Percentiles rank a stretch among this genome's conserved stretches.
phyloP scores from a whole-genome alignment of 2,888 invertebrate genomes.

The Amiota mariae region DNA sequence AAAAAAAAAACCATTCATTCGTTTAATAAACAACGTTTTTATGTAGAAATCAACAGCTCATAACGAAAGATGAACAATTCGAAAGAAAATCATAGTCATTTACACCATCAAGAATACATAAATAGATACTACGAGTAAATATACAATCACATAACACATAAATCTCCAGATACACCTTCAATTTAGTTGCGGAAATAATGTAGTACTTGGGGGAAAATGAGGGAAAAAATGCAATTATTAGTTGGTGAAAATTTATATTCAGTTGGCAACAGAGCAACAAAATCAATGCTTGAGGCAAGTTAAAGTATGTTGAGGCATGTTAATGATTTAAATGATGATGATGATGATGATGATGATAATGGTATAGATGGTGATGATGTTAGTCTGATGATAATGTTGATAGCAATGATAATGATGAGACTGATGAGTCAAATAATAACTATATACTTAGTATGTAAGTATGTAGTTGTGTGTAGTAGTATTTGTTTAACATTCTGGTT shows the following conservation, averaged over 20 bases:
- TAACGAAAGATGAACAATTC: background rate
- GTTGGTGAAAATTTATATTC: constrained; percentile 28
- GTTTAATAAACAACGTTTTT: constrained; percentile 6
- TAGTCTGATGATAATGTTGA: background rate
- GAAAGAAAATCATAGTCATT: background rate
- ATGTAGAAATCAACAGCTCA: constrained; percentile 17
- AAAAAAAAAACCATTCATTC: constrained; percentile 5
- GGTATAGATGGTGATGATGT: background rate
- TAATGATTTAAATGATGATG: background rate
- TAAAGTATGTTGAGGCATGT: background rate
- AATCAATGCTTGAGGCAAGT: constrained; percentile 19
- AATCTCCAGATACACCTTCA: constrained; percentile 18
- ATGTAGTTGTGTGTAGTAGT: background rate
- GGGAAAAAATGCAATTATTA: constrained; percentile 31
- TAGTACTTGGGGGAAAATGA: background rate
- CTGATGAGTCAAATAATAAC: constrained; percentile 20
- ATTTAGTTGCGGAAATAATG: constrained; percentile 15
- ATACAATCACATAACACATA: background rate
- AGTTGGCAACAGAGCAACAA: constrained; percentile 2
- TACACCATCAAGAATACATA: background rate
- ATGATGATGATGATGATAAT: background rate
- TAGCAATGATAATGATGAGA: background rate
- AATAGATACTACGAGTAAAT: no score
- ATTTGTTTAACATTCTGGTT: background rate
- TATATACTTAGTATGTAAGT: background rate